phyloP scores from a whole-genome alignment of 2,888 invertebrate species.

The Strigamia maritima region DNA sequence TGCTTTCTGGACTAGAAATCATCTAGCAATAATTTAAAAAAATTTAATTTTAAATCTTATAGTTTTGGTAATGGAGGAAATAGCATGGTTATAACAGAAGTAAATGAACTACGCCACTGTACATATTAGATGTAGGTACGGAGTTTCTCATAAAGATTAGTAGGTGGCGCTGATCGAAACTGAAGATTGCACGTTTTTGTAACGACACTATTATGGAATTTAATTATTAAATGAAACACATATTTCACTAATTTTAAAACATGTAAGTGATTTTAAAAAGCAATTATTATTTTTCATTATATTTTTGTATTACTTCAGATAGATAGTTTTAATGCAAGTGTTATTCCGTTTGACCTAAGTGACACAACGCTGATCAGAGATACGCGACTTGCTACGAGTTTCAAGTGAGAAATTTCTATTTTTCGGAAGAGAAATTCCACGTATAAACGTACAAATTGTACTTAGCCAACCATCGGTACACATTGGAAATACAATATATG shows the following conservation, averaged over 20 bases:
- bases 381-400: conserved; percentile 28
- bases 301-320: background rate
- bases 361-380: conserved; percentile 25
- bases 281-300: background rate
- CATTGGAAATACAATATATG: conserved; percentile 7
- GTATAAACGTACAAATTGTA: background rate
- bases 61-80: too few relatives aligned
- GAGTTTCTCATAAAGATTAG: background rate
- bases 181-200: background rate
- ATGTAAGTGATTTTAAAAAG: background rate
- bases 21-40: too few relatives aligned
- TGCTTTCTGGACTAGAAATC: too few relatives aligned
- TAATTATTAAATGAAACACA: background rate
- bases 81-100: too few relatives aligned
- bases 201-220: background rate
- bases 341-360: background rate
- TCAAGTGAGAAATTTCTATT: conserved; percentile 9
- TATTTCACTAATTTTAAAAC: background rate
- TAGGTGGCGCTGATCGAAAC: background rate
- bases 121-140: too few relatives aligned
- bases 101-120: too few relatives aligned
- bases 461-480: background rate
- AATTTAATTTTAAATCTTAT: too few relatives aligned
- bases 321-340: background rate
- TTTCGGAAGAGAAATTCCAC: background rate